A percentile compares a stretch with the other conserved stretches of the same genome.
Conservation (phyloP, 2,888 invertebrate genomes). For the Calameuta idolon region DNA sequence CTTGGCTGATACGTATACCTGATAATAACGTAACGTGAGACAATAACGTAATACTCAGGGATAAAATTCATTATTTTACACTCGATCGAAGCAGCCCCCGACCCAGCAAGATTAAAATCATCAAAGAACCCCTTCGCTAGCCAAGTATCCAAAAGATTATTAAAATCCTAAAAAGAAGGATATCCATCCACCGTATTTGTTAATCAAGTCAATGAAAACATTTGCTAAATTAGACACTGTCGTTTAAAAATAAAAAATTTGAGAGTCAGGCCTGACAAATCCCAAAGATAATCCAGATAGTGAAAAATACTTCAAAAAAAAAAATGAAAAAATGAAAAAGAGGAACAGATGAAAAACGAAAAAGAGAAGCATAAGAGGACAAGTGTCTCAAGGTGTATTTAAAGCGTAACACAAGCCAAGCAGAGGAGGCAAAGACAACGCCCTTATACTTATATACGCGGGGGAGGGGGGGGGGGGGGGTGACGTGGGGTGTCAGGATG, state of each 20-base stretch:
- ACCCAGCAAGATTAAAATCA: background rate
- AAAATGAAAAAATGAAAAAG: no score
- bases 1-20: background rate
- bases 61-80: background rate
- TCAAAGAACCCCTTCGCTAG: background rate
- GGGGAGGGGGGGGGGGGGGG: background rate
- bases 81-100: background rate
- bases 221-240: background rate
- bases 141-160: background rate
- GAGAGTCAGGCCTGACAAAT: background rate
- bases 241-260: background rate
- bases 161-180: background rate
- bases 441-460: constrained; percentile 59
- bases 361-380: background rate
- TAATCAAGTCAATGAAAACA: background rate
- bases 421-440: constrained; percentile 62
- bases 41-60: background rate
- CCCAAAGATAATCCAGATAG: background rate
- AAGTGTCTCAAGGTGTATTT: constrained; percentile 19
- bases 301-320: background rate
- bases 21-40: background rate
- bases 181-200: background rate
- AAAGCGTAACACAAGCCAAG: constrained; percentile 29
- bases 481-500: constrained; percentile 28
- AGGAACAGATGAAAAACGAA: background rate